Evolutionary conservation across 2,113 vertebrate genomes (phyloP), one percentile per base, ranked within the genome.

Genomic region (Ochotona curzoniae): DNA sequence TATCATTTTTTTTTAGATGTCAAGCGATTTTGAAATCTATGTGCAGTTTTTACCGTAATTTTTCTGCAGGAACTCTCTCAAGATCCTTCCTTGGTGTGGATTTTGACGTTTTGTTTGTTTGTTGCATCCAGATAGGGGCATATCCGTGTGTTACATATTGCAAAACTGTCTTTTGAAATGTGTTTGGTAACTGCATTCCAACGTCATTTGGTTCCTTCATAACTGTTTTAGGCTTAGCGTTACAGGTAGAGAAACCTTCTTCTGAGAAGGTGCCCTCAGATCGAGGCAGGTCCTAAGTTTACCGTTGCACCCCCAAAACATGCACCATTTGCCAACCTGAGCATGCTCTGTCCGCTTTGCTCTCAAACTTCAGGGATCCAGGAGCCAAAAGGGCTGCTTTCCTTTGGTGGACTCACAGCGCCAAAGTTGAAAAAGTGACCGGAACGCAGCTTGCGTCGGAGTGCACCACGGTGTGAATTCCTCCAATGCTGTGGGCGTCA

Each of bases 341-440:
- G 86, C 93, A 87, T 93, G 81, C 25, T 79, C 85, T 71, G 28
- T 75, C 83, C 95, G 54, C 80, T 90, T 90, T 76, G 69, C 20
- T 74, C 38, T 94, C 96, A 96, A 51, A 21, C 32, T 89, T 87
- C 87, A 82, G 91, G 74, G 38, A 32, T 96, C 12, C 21, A 1
- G 79, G 70, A 97, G 95, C 96, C 97, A 96, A 97, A 86, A 92
- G 78, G 94, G 95, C 97, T 97, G 97, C 97, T 97, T 98, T 98
- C 97, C 96, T 6, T 97, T 97, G 94, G 96, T 98, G 86, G 80
- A 44, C 90, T 92, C 79, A 97, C 94, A 97, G 95, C 95, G 83
- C 61, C n/a, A 96, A 97, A 97, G 97, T 94, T 96, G 96, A 97
- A 97, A 96, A 96, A 87, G 85, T 93, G 73, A 44, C 93, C 97